A percentile compares a stretch with the other conserved stretches of the same genome.
phyloP scores from a whole-genome alignment of 2,888 invertebrate species.

The Odontomyia ornata region DNA sequence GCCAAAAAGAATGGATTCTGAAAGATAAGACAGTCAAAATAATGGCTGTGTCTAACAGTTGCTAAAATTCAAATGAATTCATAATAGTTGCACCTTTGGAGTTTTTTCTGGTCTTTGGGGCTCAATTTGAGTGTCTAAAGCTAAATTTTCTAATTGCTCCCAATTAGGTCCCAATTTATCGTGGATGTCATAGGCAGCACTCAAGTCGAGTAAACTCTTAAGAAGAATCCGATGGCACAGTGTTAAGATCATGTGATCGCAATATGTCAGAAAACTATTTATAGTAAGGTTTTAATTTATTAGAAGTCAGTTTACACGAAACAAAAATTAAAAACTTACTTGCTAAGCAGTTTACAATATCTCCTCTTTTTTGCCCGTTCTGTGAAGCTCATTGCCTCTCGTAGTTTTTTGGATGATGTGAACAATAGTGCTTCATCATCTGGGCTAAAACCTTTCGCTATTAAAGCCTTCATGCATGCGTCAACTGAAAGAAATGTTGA shows the following conservation, averaged over 20 bases:
- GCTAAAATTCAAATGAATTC: constrained; percentile 8
- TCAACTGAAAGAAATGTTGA: constrained; percentile 58
- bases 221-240: constrained; percentile 73
- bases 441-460: constrained; percentile 79
- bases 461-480: constrained; percentile 79
- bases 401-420: constrained; percentile 69
- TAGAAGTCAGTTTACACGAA: not conserved
- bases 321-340: constrained; percentile 66
- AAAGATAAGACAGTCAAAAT: constrained; percentile 38
- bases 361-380: constrained; percentile 86
- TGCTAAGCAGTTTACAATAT: constrained; percentile 79
- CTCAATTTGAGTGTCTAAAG: constrained; percentile 67
- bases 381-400: constrained; percentile 83
- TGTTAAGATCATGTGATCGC: constrained; percentile 77
- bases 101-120: constrained; percentile 60
- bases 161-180: constrained; percentile 66
- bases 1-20: constrained; percentile 65
- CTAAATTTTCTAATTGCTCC: constrained; percentile 61
- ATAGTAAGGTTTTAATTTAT: not conserved
- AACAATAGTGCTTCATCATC: constrained; percentile 70
- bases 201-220: constrained; percentile 70
- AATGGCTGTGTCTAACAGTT: too few species aligned
- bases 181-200: constrained; percentile 68
- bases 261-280: constrained; percentile 73
- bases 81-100: too few species aligned